These are phyloP conservation scores for Nephrotoma appendiculata DNA, from an alignment of 2,888 invertebrate genomes.

Conservation along the genomic window DNA sequence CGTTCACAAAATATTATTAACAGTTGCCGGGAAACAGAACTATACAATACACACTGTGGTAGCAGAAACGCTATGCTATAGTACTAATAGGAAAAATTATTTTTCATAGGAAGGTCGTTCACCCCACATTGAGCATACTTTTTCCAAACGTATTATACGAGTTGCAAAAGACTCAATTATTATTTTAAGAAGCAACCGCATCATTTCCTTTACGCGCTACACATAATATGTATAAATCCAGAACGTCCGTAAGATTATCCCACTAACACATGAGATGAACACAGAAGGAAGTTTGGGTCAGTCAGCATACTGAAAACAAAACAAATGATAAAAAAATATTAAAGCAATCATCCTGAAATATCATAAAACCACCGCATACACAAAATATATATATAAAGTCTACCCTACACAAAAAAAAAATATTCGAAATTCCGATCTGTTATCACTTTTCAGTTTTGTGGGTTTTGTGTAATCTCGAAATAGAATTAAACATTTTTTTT, in stretches of 20 bases:
- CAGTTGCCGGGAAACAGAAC: too few species aligned
- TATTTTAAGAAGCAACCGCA: background rate
- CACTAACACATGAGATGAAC: background rate
- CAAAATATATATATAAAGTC: background rate
- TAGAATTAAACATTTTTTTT: background rate
- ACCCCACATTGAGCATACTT: too few species aligned
- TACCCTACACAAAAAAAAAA: background rate
- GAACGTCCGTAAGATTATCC: background rate
- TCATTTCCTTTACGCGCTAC: background rate
- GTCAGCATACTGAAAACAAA: background rate
- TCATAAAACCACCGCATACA: background rate
- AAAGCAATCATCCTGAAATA: background rate
- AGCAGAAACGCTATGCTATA: too few species aligned
- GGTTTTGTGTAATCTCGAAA: background rate
- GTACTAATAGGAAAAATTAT: too few species aligned
- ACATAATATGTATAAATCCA: background rate
- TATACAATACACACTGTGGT: too few species aligned
- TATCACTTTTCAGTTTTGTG: background rate
- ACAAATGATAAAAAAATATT: background rate
- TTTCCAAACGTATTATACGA: too few species aligned
- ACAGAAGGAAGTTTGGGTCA: background rate
- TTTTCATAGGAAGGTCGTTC: too few species aligned
- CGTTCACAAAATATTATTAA: too few species aligned
- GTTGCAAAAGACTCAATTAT: too few species aligned
- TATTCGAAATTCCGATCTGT: background rate